Conservation (phyloP, 2,797 vertebrate species). For the Sebastes oblongus region DNA sequence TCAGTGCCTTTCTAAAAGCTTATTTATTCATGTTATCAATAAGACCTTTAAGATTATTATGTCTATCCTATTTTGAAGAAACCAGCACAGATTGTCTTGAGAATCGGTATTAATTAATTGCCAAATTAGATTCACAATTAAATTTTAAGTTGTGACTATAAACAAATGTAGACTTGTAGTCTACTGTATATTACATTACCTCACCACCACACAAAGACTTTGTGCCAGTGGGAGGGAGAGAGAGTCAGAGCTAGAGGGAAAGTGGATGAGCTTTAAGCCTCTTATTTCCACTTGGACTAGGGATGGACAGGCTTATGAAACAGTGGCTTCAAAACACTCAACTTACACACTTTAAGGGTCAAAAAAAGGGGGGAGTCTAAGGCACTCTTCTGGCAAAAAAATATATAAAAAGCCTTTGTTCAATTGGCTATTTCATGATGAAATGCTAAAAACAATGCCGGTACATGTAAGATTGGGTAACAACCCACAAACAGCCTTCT, state of each 20-base stretch:
- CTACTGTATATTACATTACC: neutral
- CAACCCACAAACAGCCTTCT: too few species aligned
- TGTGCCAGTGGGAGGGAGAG: slow-evolving; percentile 6
- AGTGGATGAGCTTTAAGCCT: slow-evolving; percentile 78
- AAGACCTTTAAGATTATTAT: too few species aligned
- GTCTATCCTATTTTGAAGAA: neutral
- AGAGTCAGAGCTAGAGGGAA: slow-evolving; percentile 43
- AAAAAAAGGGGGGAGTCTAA: too few species aligned
- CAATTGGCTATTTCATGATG: too few species aligned
- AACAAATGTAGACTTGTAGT: neutral
- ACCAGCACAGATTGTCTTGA: neutral
- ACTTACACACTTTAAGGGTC: neutral
- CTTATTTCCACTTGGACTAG: slow-evolving; percentile 72
- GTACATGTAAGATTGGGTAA: too few species aligned
- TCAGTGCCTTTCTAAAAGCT: too few species aligned
- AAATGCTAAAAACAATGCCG: too few species aligned
- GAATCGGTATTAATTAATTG: neutral
- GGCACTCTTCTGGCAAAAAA: too few species aligned
- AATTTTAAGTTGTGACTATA: neutral
- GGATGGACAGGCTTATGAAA: slow-evolving; percentile 65
- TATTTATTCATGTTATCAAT: too few species aligned
- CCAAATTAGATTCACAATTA: neutral
- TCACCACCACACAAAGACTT: slow-evolving; percentile 13
- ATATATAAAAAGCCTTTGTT: too few species aligned
- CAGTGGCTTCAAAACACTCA: slow-evolving; percentile 60